Base-by-base conservation (phyloP, 2,888 invertebrate species). In the Rhyacophila evoluta region DNA sequence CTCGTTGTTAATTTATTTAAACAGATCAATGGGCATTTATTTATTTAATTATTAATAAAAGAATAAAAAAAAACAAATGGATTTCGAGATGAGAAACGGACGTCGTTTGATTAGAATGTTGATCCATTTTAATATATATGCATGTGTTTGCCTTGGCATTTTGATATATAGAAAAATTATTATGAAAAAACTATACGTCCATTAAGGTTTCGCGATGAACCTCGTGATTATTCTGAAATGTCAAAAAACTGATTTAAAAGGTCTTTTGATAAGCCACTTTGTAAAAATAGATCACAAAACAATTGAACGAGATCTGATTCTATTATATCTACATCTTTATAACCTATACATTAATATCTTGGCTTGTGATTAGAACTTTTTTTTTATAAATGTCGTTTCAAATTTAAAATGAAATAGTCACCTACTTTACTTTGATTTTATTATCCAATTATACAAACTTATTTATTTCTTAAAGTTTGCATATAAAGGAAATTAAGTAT, bases 51-150 rank as follows among this genome's bases (percentile, higher is more conserved):
- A 19, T 55, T 25, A 55, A 8, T 55, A 55, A 5, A 1, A 55
- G 1, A n/a, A 39, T 4, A 6, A 39, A 19, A 19, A 19, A 55
- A 55, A 55, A 55, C 19, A 55, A 55, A 55, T 55, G 55, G 55
- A 55, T 55, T 55, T 10, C 25, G 19, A 8, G 55, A 55, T 55
- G 55, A 55, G 55, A 55, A 55, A 55, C 25, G 55, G 55, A 55
- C 55, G 19, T 55, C 29, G 6, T 33, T 33, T 33, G 29, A 4
- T 33, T 33, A 2, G 19, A 41, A 55, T 55, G 25, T 55, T 55
- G 55, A 55, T 55, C 55, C 55, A 55, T 25, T 55, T 15, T 8
- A 55, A 55, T 33, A 33, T 6, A 19, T 55, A 19, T 10, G 19
- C 12, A 55, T 55, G 19, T 19, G 55, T 25, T 55, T 19, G 55